phyloP scores from a whole-genome alignment of 2,888 invertebrate species.

The Netelia melanura region DNA sequence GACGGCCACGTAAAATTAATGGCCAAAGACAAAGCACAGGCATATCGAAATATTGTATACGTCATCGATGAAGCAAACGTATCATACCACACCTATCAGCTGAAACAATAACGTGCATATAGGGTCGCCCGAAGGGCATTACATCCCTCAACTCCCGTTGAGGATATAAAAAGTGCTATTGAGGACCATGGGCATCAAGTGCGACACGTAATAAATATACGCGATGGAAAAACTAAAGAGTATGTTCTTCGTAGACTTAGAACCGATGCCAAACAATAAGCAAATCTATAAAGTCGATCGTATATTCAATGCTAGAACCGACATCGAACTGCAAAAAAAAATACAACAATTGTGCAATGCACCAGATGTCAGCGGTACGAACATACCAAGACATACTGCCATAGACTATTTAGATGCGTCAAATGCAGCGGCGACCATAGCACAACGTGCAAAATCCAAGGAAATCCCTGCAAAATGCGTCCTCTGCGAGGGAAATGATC shows the following conservation, averaged over 20 bases:
- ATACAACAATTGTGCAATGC: slow-evolving; percentile 81
- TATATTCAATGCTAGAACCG: slow-evolving; percentile 73
- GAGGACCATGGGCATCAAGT: no score
- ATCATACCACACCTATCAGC: slow-evolving; percentile 4
- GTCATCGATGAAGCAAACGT: no score
- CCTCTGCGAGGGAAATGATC: slow-evolving; percentile 9
- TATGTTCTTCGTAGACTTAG: slow-evolving; percentile 71
- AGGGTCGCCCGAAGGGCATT: no score
- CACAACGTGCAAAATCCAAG: slow-evolving; percentile 44
- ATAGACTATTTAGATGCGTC: slow-evolving; percentile 82
- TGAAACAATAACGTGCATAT: no score
- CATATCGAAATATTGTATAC: no score
- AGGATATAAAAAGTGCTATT: slow-evolving; percentile 37
- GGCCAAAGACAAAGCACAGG: no score
- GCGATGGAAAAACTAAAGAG: slow-evolving; percentile 58
- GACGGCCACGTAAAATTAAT: neutral
- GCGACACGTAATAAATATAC: slow-evolving; percentile 61
- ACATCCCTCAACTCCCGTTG: neutral
- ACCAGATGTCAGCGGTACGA: slow-evolving; percentile 85
- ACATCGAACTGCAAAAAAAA: slow-evolving; percentile 80
- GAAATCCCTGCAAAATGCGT: slow-evolving; percentile 34
- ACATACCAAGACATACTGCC: slow-evolving; percentile 84
- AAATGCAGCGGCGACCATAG: slow-evolving; percentile 84
- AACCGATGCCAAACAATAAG: slow-evolving; percentile 71
- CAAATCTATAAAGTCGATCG: slow-evolving; percentile 60